Evolutionary conservation across 2,888 invertebrate genomes (phyloP), one percentile per base, ranked within the genome.

Genomic region (Thera obeliscata): DNA sequence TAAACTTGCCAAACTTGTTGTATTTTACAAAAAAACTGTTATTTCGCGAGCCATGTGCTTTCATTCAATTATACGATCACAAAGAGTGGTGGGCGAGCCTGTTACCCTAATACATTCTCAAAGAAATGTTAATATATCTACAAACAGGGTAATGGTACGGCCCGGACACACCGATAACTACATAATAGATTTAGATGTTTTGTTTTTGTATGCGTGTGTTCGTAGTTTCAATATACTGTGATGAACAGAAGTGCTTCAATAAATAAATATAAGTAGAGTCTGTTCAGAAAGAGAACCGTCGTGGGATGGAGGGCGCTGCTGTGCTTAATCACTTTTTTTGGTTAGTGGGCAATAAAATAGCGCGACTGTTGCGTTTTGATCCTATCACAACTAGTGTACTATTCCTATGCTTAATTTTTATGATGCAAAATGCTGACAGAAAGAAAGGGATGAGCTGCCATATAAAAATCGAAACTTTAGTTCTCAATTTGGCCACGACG

Each of bases 31-130:
- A 9, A 46, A 9, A 46, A 46, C 7, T 5, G 41, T 55, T 55
- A 55, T 56, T 56, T 12, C 5, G 6, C 0, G 11, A 38, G 11
- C 7, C 36, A 3, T 35, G 38, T 57, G 48, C 66, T 61, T 58
- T 65, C 12, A 69, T 65, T 55, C 43, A 54, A 61, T 66, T 66
- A 66, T 49, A 38, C 8, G 61, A 55, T n/a, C 48, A 52, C 52
- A 66, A 66, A 66, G 57, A 41, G 8, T 35, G 38, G 56, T 65
- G 60, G 60, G 66, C 54, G 56, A 61, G n/a, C 48, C 8, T 6
- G 41, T 43, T 33, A 35, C 46, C 52, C 33, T 22, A 65, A 60
- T 59, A 41, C 55, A 33, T 33, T 35, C 12, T 57, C 67, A 62
- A 67, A 66, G 66, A 58, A 41, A 66, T 66, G 50, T 11, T 54